phyloP scores from a whole-genome alignment of 2,797 vertebrate species.

The Takifugu rubripes region DNA sequence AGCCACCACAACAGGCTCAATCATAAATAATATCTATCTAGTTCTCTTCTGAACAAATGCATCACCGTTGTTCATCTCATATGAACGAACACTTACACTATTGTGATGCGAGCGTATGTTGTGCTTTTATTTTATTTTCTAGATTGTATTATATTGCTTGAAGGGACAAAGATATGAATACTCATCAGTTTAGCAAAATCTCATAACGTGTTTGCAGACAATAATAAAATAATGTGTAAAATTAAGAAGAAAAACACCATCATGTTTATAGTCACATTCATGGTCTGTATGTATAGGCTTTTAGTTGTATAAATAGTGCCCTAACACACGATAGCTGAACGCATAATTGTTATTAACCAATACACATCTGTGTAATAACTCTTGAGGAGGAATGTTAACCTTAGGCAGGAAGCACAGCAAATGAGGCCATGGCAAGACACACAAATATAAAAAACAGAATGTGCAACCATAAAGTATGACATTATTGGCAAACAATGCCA shows the following conservation, averaged over 20 bases:
- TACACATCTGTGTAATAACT: slow-evolving; percentile 44
- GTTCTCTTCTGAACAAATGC: slow-evolving; percentile 2
- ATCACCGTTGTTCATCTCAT: background rate
- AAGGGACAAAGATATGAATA: background rate
- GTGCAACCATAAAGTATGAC: slow-evolving; percentile 35
- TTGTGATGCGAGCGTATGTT: background rate
- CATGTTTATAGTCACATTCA: slow-evolving; percentile 3
- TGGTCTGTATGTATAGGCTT: background rate
- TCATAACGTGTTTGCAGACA: background rate
- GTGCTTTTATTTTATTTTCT: background rate
- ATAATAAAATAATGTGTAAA: background rate
- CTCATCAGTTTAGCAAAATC: background rate
- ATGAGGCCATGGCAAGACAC: slow-evolving; percentile 42
- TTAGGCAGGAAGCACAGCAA: slow-evolving; percentile 37
- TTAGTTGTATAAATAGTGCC: background rate
- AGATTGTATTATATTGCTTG: background rate
- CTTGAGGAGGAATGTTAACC: slow-evolving; percentile 43
- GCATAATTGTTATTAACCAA: slow-evolving; percentile 53
- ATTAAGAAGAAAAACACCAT: slow-evolving; percentile 7
- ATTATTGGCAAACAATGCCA: slow-evolving; percentile 33
- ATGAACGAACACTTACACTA: background rate
- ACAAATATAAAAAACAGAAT: slow-evolving; percentile 3
- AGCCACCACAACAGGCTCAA: background rate
- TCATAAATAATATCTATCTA: background rate
- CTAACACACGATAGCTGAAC: slow-evolving; percentile 18